These are phyloP conservation scores for Papilio protenor DNA, from an alignment of 2,888 invertebrate genomes.

Conservation along the genomic window DNA sequence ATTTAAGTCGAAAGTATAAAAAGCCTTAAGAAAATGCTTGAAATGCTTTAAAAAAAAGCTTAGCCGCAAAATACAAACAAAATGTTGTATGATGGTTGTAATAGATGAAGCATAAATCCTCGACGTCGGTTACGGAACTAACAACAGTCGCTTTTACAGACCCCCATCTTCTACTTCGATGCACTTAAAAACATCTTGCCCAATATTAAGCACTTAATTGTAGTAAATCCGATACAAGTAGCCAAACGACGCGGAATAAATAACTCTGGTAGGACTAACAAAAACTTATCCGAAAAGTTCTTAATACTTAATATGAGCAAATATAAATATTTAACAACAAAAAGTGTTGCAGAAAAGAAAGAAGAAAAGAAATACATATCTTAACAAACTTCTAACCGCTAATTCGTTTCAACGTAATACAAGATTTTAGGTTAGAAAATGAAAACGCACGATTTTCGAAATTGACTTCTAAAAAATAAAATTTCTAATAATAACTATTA, in stretches of 20 bases:
- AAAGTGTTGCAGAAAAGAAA: not conserved
- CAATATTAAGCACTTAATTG: conserved; percentile 69
- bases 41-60: not conserved
- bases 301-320: conserved; percentile 59
- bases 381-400: not conserved
- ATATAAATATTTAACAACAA: not conserved
- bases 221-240: conserved; percentile 73
- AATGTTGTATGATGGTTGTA: conserved; percentile 20
- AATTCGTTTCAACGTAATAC: not conserved
- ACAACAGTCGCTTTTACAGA: conserved; percentile 44
- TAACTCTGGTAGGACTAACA: conserved; percentile 64
- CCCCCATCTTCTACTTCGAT: conserved; percentile 57
- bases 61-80: conserved; percentile 29
- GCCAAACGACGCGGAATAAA: conserved; percentile 71
- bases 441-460: too few species aligned
- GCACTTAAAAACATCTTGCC: conserved; percentile 59
- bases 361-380: not conserved
- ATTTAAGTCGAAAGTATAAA: not conserved
- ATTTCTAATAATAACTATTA: not conserved
- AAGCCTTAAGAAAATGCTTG: not conserved
- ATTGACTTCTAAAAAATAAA: not conserved
- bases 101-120: conserved; percentile 24
- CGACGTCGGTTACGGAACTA: conserved; percentile 34
- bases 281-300: conserved; percentile 69
- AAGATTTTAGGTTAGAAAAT: too few species aligned